Conservation (phyloP, 2,797 vertebrate species). For the Margarornis squamiger region DNA sequence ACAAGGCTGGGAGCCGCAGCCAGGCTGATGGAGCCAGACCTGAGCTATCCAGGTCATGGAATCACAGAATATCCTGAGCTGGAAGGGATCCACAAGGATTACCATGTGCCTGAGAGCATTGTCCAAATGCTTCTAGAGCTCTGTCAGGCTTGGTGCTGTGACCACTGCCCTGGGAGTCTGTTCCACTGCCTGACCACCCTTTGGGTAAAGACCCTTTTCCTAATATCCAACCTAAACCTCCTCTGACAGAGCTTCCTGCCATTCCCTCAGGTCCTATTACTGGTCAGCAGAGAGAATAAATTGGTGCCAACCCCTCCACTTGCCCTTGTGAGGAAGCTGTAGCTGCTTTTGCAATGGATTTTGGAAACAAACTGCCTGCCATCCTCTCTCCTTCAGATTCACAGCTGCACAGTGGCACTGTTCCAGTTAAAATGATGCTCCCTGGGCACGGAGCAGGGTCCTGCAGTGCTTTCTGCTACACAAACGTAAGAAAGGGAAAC, state of each 20-base stretch:
- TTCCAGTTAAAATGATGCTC: neutral
- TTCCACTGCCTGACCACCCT: neutral
- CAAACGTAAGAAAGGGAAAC: neutral
- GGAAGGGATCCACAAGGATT: neutral
- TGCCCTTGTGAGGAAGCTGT: neutral
- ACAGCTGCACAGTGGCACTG: neutral
- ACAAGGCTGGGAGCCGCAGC: accelerated
- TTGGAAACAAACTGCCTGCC: neutral
- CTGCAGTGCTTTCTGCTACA: accelerated
- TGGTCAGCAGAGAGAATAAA: neutral
- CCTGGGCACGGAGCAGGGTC: accelerated
- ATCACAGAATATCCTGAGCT: neutral
- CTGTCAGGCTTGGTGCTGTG: neutral
- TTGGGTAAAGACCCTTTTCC: neutral
- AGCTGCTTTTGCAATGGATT: neutral
- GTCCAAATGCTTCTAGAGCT: neutral
- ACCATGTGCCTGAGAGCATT: neutral
- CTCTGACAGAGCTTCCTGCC: neutral
- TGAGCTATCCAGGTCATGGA: neutral
- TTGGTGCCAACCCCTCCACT: neutral
- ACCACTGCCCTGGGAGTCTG: neutral
- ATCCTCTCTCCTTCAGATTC: neutral
- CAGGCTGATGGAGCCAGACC: neutral
- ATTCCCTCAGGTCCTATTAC: neutral
- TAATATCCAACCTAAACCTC: neutral